These are phyloP conservation scores for Chrysolina haemoptera DNA, from an alignment of 2,888 invertebrate genomes.

Conservation along the genomic window DNA sequence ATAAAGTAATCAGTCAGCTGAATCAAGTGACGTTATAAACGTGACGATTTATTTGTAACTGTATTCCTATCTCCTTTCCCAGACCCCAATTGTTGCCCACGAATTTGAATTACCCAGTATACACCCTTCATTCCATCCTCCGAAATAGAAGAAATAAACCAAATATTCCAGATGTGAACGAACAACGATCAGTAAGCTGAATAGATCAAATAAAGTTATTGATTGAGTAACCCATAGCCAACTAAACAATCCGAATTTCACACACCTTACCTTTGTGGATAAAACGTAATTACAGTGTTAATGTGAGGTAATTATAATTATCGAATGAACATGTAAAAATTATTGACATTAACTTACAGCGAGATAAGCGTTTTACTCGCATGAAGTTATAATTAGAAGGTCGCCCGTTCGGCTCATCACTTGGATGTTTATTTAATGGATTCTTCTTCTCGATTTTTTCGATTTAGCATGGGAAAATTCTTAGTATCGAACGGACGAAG, in stretches of 20 bases:
- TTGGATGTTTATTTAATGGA: constrained; percentile 19
- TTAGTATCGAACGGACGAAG: background rate
- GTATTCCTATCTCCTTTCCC: no score
- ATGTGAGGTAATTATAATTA: constrained; percentile 21
- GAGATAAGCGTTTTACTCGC: constrained; percentile 16
- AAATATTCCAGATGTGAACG: no score
- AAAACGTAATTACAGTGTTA: constrained; percentile 16
- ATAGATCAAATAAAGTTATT: background rate
- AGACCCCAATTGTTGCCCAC: no score
- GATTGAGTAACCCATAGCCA: background rate
- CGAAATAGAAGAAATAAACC: background rate
- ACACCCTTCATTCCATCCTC: no score
- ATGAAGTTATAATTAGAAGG: constrained; percentile 21
- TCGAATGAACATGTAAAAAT: constrained; percentile 17
- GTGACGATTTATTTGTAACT: no score
- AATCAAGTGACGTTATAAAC: no score
- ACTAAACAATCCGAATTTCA: background rate
- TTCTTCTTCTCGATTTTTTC: constrained; percentile 10
- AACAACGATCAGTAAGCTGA: background rate
- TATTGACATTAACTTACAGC: constrained; percentile 16
- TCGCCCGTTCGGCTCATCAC: constrained; percentile 15
- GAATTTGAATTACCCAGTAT: no score
- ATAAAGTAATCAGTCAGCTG: no score
- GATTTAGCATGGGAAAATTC: constrained; percentile 16
- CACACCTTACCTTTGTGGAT: constrained; percentile 9